These are phyloP conservation scores for Lepidochitona cinerea DNA, from an alignment of 2,888 invertebrate genomes.

Conservation along the genomic window DNA sequence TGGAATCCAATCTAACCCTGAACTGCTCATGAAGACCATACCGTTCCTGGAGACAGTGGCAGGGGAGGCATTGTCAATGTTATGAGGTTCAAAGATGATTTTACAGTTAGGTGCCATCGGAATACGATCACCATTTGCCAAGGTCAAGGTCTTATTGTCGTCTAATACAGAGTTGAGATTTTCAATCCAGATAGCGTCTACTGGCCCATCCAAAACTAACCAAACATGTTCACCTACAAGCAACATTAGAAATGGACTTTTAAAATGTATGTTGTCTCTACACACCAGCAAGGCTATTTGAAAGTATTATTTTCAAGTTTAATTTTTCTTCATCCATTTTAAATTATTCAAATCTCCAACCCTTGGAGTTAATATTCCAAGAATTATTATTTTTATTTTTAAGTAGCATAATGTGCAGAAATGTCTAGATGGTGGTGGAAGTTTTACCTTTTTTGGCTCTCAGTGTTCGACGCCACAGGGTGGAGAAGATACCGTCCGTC, in stretches of 20 bases:
- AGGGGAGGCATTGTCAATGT: slow-evolving; percentile 97
- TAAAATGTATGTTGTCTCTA: no score
- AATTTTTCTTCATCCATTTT: no score
- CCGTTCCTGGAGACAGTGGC: slow-evolving; percentile 96
- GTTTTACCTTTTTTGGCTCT: slow-evolving; percentile 81
- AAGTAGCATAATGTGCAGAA: no score
- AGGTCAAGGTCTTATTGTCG: slow-evolving; percentile 76
- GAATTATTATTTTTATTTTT: no score
- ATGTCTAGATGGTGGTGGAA: no score
- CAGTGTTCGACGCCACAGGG: slow-evolving; percentile 94
- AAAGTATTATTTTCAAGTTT: no score
- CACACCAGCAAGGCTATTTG: no score
- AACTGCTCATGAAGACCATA: slow-evolving; percentile 91
- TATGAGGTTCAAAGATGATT: slow-evolving; percentile 97
- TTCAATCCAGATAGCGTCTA: slow-evolving; percentile 72
- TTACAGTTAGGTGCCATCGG: slow-evolving; percentile 95
- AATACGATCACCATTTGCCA: slow-evolving; percentile 93
- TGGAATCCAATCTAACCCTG: slow-evolving; percentile 93
- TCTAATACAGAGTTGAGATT: slow-evolving; percentile 71
- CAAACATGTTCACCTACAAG: slow-evolving; percentile 86
- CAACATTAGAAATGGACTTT: no score
- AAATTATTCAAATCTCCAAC: no score
- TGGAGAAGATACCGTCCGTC: slow-evolving; percentile 98
- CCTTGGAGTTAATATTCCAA: no score
- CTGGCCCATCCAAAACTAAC: slow-evolving; percentile 79